Conservation (phyloP, 92 coral and sea anemone species). For the Muricea muricata region DNA sequence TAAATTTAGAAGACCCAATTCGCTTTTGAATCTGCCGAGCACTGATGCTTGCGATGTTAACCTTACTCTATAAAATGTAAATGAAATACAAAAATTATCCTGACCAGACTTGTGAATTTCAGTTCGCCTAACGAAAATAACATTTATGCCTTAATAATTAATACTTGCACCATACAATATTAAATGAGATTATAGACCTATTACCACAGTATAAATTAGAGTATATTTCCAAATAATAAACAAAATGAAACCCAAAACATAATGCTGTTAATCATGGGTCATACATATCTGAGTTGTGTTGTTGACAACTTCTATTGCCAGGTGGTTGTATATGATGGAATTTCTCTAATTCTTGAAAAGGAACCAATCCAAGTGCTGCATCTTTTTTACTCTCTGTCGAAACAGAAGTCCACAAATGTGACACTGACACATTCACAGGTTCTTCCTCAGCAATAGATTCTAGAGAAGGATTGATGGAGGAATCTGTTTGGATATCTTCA, state of each 20-base stretch:
- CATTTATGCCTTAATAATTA: background rate
- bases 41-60: conserved; percentile 68
- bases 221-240: too few species aligned
- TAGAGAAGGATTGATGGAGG: too few species aligned
- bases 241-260: too few species aligned
- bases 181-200: background rate
- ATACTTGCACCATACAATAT: background rate
- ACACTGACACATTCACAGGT: too few species aligned
- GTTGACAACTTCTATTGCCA: background rate
- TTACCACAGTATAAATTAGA: too few species aligned
- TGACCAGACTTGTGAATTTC: background rate
- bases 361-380: too few species aligned
- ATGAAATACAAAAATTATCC: background rate
- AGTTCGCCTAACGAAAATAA: background rate
- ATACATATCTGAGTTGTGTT: background rate
- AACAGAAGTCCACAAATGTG: conserved; percentile 36
- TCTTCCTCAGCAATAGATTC: too few species aligned
- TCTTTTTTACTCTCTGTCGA: background rate
- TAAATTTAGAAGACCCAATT: conserved; percentile 55
- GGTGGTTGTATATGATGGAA: background rate
- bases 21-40: conserved; percentile 53
- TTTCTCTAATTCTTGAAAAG: too few species aligned
- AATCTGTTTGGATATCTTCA: too few species aligned
- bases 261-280: background rate
- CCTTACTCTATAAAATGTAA: conserved; percentile 52